Percentiles rank a stretch among this genome's conserved stretches.
These are phyloP conservation scores for Monomorium pharaonis DNA, from an alignment of 1,140 invertebrate species.

Conservation along the genomic window DNA sequence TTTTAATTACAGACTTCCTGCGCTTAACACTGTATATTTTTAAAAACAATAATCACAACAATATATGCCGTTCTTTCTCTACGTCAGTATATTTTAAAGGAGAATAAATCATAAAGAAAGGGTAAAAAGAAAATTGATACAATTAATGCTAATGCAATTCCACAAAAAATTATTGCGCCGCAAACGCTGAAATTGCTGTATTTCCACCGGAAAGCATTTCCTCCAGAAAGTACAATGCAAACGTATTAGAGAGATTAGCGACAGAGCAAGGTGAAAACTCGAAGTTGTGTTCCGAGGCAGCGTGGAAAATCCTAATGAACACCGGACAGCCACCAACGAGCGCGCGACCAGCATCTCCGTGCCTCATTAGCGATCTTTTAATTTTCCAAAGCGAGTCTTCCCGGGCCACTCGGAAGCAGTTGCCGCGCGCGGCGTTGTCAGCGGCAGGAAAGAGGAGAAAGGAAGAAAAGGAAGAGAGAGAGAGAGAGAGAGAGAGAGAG, in stretches of 20 bases:
- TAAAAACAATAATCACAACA: neutral
- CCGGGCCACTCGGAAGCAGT: conserved; percentile 55
- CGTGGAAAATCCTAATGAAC: conserved; percentile 58
- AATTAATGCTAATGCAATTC: neutral
- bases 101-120: too few species aligned
- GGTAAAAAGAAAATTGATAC: neutral
- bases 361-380: conserved; percentile 74
- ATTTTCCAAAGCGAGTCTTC: conserved; percentile 70
- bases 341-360: conserved; percentile 24
- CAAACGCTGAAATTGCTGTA: neutral
- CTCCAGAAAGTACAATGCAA: neutral
- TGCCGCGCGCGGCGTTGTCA: conserved; percentile 58
- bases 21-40: neutral
- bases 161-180: neutral
- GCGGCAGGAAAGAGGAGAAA: neutral
- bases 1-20: conserved; percentile 12
- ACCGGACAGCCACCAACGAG: conserved; percentile 35
- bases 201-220: neutral
- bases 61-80: neutral
- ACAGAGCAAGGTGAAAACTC: neutral
- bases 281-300: conserved; percentile 27
- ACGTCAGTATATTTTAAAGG: neutral
- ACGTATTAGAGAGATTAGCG: conserved; percentile 10
- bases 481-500: neutral
- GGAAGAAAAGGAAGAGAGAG: neutral